Percentiles rank a stretch among this genome's conserved stretches.
Conservation (phyloP, 1,140 invertebrate genomes). For the Drosophila leontia region DNA sequence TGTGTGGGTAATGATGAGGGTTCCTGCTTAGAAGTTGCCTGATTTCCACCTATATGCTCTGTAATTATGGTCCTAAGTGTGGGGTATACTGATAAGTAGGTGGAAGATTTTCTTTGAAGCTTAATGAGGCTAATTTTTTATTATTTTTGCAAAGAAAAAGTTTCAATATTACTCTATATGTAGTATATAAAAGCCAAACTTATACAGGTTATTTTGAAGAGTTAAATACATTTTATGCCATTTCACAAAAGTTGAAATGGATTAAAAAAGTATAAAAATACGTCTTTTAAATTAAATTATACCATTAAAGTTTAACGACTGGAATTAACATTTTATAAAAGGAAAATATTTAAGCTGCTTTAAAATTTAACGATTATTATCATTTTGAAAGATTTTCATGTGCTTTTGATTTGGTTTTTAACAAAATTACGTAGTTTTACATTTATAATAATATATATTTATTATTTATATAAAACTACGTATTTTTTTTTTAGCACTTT, state of each 20-base stretch:
- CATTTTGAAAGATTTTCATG: neutral
- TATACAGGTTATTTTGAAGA: neutral
- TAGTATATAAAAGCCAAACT: neutral
- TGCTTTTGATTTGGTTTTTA: neutral
- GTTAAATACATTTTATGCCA: neutral
- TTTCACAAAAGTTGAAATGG: neutral
- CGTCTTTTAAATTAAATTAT: neutral
- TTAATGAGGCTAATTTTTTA: neutral
- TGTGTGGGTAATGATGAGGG: constrained; percentile 8
- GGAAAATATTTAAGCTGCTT: neutral
- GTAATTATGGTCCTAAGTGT: constrained; percentile 13
- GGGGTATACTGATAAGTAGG: constrained; percentile 5
- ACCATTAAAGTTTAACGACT: neutral
- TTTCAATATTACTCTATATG: neutral
- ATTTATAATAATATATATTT: neutral
- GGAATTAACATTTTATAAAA: neutral
- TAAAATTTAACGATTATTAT: neutral
- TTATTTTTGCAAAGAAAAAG: neutral
- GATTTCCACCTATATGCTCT: constrained; percentile 19
- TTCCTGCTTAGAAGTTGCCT: constrained; percentile 48
- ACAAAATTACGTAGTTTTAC: neutral
- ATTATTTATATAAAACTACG: too few relatives aligned
- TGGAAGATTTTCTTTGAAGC: neutral
- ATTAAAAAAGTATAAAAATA: neutral
- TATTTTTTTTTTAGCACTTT: too few relatives aligned